Percentiles rank a stretch among this genome's conserved stretches.
These are phyloP conservation scores for Rhinichthys osculus DNA, from an alignment of 2,797 vertebrate species.

Conservation along the genomic window DNA sequence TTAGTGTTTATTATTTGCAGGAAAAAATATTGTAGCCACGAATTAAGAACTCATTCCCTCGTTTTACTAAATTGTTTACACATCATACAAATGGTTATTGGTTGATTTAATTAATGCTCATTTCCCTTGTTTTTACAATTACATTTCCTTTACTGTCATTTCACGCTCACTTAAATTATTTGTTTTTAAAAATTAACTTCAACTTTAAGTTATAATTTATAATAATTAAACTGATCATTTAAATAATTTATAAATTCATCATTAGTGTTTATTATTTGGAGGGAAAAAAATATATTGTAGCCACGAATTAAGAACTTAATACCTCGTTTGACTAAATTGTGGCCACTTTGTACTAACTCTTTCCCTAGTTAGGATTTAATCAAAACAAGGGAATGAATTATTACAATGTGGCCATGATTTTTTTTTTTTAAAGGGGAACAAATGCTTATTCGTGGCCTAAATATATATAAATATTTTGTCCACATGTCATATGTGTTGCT, in stretches of 20 bases:
- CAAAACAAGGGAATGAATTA: neutral
- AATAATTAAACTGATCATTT: neutral
- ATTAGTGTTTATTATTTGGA: neutral
- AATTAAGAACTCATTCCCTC: neutral
- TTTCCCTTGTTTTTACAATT: neutral
- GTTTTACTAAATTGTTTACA: neutral
- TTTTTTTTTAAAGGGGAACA: too few species aligned
- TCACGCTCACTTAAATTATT: neutral
- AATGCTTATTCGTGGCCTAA: too few species aligned
- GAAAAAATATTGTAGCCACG: neutral
- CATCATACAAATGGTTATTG: neutral
- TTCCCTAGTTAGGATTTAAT: too few species aligned
- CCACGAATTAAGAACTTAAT: neutral
- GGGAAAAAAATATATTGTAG: neutral
- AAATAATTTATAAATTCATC: neutral
- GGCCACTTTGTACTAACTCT: neutral
- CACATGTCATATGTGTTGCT: neutral
- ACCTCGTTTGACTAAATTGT: neutral
- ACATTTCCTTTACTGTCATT: neutral
- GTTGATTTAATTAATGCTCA: neutral
- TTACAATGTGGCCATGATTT: too few species aligned
- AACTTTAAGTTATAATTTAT: neutral
- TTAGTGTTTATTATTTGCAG: neutral
- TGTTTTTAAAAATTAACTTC: neutral
- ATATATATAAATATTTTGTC: too few species aligned